Percentiles rank a stretch among this genome's conserved stretches.
Evolutionary conservation across 23 tunicate species (phyloP).

Genomic region (Halocynthia aurantium): DNA sequence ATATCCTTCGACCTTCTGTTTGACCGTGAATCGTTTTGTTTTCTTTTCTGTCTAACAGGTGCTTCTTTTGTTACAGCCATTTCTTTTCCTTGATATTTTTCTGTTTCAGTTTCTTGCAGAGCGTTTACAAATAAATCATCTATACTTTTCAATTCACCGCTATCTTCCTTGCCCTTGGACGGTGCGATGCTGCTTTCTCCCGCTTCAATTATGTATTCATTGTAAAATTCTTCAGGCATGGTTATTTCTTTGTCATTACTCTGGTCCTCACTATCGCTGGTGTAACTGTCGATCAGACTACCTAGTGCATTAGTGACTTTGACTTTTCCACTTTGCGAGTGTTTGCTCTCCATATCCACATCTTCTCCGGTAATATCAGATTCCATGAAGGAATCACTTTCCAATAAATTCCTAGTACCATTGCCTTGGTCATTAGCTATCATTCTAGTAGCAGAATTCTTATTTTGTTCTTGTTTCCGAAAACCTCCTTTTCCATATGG

Average conservation of each 20-base stretch:
- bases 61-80: too few relatives aligned
- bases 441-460: background rate
- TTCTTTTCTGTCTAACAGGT: too few relatives aligned
- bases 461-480: background rate
- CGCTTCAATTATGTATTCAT: too few relatives aligned
- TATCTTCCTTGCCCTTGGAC: too few relatives aligned
- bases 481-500: background rate
- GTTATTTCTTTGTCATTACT: background rate
- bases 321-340: background rate
- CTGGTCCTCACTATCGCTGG: background rate
- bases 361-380: background rate
- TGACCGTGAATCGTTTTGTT: too few relatives aligned
- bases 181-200: too few relatives aligned
- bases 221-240: background rate
- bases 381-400: background rate
- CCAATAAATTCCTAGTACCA: background rate
- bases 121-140: background rate
- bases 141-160: background rate
- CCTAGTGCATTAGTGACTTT: slow-evolving; percentile 7
- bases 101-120: background rate
- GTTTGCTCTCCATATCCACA: background rate
- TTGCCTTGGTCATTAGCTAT: slow-evolving; percentile 2
- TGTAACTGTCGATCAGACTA: slow-evolving; percentile 12
- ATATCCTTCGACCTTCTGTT: background rate
- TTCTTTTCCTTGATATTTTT: slow-evolving; percentile 1